phyloP scores from a whole-genome alignment of 2,113 vertebrate genomes.

The Chaetorhynchus papuensis region DNA sequence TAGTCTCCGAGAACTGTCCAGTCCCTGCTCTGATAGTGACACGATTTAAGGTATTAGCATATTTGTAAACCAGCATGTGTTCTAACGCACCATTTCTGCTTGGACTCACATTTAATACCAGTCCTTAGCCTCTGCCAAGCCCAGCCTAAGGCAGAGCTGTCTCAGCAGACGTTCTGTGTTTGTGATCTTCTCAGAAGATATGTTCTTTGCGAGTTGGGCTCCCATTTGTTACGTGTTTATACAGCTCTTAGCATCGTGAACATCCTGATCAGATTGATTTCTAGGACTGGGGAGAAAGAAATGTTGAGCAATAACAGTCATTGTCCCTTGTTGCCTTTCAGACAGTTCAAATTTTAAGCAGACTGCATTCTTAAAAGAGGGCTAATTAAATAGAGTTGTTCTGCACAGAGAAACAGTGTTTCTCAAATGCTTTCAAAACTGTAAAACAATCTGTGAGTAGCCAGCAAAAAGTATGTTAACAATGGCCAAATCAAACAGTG shows the following conservation, averaged over 20 bases:
- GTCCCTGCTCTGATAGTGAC: neutral
- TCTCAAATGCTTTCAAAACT: conserved; percentile 36
- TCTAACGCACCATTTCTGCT: neutral
- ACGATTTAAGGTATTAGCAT: neutral
- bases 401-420: conserved; percentile 27
- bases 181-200: neutral
- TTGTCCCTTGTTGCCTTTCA: conserved; percentile 21
- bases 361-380: neutral
- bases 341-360: neutral
- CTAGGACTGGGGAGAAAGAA: neutral
- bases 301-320: neutral
- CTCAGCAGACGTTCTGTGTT: neutral
- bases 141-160: neutral
- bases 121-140: neutral
- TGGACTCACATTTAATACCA: neutral
- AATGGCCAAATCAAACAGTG: conserved; percentile 62
- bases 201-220: neutral
- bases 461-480: conserved; percentile 41
- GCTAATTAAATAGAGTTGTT: conserved; percentile 15
- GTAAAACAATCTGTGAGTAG: conserved; percentile 42
- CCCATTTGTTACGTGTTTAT: neutral
- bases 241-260: neutral
- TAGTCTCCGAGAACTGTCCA: neutral
- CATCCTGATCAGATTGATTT: conserved; percentile 9
- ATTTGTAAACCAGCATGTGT: neutral